Evolutionary conservation across 2,888 invertebrate species (phyloP), one percentile per base, ranked within the genome.

Genomic region (Agrochola lota): DNA sequence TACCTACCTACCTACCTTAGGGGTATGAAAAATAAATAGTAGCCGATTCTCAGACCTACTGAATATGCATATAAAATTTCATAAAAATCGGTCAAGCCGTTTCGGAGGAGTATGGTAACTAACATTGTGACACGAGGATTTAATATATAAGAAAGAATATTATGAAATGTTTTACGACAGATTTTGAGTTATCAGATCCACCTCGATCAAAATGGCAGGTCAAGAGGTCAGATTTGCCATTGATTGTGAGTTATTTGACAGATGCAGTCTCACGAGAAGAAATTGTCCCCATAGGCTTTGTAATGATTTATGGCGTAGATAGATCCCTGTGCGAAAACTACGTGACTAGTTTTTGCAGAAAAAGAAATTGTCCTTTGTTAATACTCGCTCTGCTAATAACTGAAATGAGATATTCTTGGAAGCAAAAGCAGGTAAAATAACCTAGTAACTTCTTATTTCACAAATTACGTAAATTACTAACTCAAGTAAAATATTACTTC

Each of bases 191-290:
- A 60, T 49, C 59, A 40, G 40, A 73, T 67, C 26, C 43, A 69
- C 23, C 30, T 85, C 26, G 11, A 74, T 73, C 30, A 72, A 57
- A 66, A 20, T 52, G 72, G 15, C 64, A 72, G 64, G 57, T 62
- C 71, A 74, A 80, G 6, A 55, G 72, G 66, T 73, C 72, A 69
- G 64, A 64, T 84, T 68, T 30, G 20, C 35, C 55, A 49, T 77
- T 69, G 77, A 77, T 74, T 72, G 62, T 63, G 55, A 86, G 23
- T 85, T 87, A 77, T 85, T 81, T 80, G 72, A 77, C 74, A 81
- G 73, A 71, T 77, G 70, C 57, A 73, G 46, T 76, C 52, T 64
- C 49, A 40, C 35, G 40, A 71, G 26, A 74, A 66, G 23, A 76
- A 77, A 83, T 69, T 57, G 62, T 76, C 75, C 20, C 59, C 26